A percentile compares a stretch with the other conserved stretches of the same genome.
These are phyloP conservation scores for Epizoanthus scotinus DNA, from an alignment of 92 coral and sea anemone species.

Conservation along the genomic window DNA sequence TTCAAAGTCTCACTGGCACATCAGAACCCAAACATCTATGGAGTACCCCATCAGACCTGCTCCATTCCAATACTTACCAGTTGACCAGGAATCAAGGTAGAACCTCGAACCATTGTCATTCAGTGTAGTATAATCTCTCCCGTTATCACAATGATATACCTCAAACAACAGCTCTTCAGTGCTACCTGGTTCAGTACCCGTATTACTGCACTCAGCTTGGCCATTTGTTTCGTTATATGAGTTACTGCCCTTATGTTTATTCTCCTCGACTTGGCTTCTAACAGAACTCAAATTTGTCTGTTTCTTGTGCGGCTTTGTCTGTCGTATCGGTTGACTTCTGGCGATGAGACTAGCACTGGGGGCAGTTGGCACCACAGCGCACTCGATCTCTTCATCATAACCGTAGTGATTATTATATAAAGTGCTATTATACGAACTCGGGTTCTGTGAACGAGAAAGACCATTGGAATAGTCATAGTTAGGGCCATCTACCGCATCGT, in stretches of 20 bases:
- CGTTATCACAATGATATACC: conserved; percentile 60
- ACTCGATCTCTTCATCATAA: conserved; percentile 21
- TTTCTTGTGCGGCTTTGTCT: background rate
- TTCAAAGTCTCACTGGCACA: too few species aligned
- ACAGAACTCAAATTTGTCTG: background rate
- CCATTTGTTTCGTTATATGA: background rate
- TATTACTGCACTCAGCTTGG: conserved; percentile 8
- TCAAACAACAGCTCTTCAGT: conserved; percentile 74
- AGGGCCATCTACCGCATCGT: background rate
- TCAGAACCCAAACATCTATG: too few species aligned
- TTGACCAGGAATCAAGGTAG: conserved; percentile 76
- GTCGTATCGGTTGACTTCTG: background rate
- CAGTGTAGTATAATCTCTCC: conserved; percentile 67
- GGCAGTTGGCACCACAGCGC: background rate
- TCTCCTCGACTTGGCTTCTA: background rate
- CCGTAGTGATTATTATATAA: conserved; percentile 25
- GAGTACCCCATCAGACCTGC: too few species aligned
- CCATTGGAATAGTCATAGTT: background rate
- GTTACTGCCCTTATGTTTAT: background rate
- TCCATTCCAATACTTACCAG: conserved; percentile 56
- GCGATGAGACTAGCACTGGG: background rate
- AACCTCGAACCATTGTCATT: conserved; percentile 70
- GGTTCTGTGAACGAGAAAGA: conserved; percentile 3
- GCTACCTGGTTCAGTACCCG: background rate
- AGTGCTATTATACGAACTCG: background rate